Percentiles rank a stretch among this genome's conserved stretches.
phyloP scores from a whole-genome alignment of 1,140 invertebrate species.

The Phymastichus coffea region DNA sequence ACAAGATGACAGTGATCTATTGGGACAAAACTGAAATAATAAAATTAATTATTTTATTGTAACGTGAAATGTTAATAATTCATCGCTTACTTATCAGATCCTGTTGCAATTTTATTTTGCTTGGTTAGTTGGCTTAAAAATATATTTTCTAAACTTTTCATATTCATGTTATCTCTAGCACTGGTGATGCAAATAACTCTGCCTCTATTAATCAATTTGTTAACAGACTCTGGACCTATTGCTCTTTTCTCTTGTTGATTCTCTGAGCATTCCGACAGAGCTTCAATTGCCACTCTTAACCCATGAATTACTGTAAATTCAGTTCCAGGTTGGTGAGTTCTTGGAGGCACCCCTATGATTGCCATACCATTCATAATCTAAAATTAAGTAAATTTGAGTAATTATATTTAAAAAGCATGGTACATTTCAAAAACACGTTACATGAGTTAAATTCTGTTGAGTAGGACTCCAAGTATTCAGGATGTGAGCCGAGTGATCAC shows the following conservation, averaged over 20 bases:
- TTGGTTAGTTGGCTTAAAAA: constrained; percentile 76
- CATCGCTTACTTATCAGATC: constrained; percentile 60
- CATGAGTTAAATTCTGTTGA: constrained; percentile 83
- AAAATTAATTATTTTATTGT: constrained; percentile 27
- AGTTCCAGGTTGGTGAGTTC: constrained; percentile 54
- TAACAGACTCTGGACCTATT: constrained; percentile 61
- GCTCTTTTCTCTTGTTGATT: constrained; percentile 64
- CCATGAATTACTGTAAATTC: constrained; percentile 81
- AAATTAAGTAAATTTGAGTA: constrained; percentile 24
- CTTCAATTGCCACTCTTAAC: constrained; percentile 82
- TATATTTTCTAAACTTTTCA: constrained; percentile 81
- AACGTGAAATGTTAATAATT: constrained; percentile 21
- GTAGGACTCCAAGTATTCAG: constrained; percentile 78
- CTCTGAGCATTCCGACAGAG: constrained; percentile 78
- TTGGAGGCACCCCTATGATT: constrained; percentile 68
- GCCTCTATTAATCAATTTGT: constrained; percentile 67
- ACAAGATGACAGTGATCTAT: constrained; percentile 88
- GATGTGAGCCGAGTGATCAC: constrained; percentile 75
- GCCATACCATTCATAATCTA: constrained; percentile 73
- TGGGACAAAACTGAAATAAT: constrained; percentile 62
- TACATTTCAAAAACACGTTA: constrained; percentile 51
- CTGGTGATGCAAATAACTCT: constrained; percentile 88
- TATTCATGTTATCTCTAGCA: constrained; percentile 78
- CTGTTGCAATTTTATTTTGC: constrained; percentile 74
- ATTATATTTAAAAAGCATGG: neutral